Percentiles rank a stretch among this genome's conserved stretches.
Evolutionary conservation across 2,888 invertebrate genomes (phyloP).

Genomic region (Cistogaster globosa): DNA sequence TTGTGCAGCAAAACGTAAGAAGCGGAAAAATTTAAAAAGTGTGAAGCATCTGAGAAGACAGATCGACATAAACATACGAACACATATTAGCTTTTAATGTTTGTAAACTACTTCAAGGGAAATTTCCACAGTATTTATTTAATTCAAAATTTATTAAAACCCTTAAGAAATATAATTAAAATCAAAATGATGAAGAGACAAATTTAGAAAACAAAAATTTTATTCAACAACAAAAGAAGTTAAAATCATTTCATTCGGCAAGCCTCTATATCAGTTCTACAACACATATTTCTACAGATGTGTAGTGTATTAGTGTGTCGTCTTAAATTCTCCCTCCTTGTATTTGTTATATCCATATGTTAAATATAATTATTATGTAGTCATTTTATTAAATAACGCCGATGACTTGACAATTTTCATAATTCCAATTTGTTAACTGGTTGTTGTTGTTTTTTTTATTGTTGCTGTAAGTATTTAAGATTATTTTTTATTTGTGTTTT

Average conservation of each 20-base stretch:
- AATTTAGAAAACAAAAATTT: no score
- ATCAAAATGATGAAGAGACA: no score
- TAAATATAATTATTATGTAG: slow-evolving; percentile 46
- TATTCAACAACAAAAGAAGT: no score
- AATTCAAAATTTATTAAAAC: no score
- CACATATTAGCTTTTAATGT: no score
- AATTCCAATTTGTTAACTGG: slow-evolving; percentile 71
- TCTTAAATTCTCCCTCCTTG: neutral
- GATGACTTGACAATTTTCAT: slow-evolving; percentile 81
- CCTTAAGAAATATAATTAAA: no score
- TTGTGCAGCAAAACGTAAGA: no score
- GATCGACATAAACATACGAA: no score
- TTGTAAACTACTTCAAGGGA: no score
- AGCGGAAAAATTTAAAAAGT: no score
- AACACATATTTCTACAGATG: neutral
- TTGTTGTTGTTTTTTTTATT: slow-evolving; percentile 4
- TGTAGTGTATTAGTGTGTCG: neutral
- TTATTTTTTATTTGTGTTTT: slow-evolving; percentile 3
- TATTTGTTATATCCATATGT: slow-evolving; percentile 16
- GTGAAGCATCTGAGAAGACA: no score
- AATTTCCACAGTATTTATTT: no score
- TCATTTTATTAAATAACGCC: slow-evolving; percentile 79
- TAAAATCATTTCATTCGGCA: neutral
- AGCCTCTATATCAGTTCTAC: neutral
- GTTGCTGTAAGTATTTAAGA: slow-evolving; percentile 6